A percentile compares a stretch with the other conserved stretches of the same genome.
These are phyloP conservation scores for Polyergus mexicanus DNA, from an alignment of 1,140 invertebrate genomes.

Conservation along the genomic window DNA sequence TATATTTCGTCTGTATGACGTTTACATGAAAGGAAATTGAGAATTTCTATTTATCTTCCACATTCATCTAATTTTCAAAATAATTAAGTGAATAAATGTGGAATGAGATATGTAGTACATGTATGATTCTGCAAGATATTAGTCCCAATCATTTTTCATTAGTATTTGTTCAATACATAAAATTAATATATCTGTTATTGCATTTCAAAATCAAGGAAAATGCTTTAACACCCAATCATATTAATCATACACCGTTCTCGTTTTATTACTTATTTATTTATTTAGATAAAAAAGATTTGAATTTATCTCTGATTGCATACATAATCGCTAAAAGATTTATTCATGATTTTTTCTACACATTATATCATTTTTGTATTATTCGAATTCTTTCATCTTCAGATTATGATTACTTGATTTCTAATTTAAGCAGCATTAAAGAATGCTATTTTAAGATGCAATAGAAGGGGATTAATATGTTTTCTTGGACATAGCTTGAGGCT, in stretches of 20 bases:
- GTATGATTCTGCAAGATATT: constrained; percentile 23
- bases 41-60: neutral
- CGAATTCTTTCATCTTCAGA: neutral
- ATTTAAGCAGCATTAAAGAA: neutral
- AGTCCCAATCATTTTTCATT: neutral
- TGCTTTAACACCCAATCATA: constrained; percentile 18
- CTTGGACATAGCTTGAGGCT: constrained; percentile 42
- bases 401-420: neutral
- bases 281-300: constrained; percentile 37
- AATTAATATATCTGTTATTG: constrained; percentile 1
- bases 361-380: neutral
- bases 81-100: neutral
- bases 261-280: constrained; percentile 41
- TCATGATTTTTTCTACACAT: neutral
- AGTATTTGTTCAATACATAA: neutral
- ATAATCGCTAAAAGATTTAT: constrained; percentile 12
- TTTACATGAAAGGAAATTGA: neutral
- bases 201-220: constrained; percentile 32
- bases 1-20: neutral
- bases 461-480: constrained; percentile 46
- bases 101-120: constrained; percentile 3
- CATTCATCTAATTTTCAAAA: neutral
- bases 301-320: constrained; percentile 31
- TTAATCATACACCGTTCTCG: constrained; percentile 34
- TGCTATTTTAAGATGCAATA: constrained; percentile 34